Conservation (phyloP, 2,888 invertebrate species). For the Clunio marinus region DNA sequence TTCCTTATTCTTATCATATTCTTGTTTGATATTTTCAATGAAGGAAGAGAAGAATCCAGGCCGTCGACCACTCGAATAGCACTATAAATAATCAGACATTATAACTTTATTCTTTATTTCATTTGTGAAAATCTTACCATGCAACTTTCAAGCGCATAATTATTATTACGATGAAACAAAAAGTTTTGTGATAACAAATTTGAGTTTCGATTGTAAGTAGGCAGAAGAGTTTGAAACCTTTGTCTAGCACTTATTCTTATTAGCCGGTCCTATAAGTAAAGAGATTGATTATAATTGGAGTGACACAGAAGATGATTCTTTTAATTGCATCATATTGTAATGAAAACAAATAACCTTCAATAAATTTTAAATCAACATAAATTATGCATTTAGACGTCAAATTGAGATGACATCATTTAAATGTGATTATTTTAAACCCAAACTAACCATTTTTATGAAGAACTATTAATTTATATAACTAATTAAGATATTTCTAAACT, state of each 20-base stretch:
- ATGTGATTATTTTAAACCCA: too few relatives aligned
- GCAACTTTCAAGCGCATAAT: conserved; percentile 23
- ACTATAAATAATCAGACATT: neutral
- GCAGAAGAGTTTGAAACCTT: neutral
- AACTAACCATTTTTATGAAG: too few relatives aligned
- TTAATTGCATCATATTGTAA: too few relatives aligned
- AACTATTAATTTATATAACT: too few relatives aligned
- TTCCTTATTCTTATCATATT: conserved; percentile 94
- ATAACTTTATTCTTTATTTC: neutral
- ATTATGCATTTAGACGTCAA: too few relatives aligned
- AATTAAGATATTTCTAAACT: too few relatives aligned
- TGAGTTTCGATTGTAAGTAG: neutral
- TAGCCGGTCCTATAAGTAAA: conserved; percentile 20
- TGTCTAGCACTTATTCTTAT: conserved; percentile 4
- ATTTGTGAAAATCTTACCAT: neutral
- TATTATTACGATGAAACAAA: neutral
- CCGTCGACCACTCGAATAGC: conserved; percentile 52
- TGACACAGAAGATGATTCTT: too few relatives aligned
- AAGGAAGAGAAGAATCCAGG: conserved; percentile 82
- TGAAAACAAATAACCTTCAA: too few relatives aligned
- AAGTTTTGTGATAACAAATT: neutral
- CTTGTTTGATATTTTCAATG: conserved; percentile 87
- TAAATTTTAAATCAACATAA: too few relatives aligned
- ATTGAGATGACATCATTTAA: too few relatives aligned
- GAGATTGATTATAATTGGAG: too few relatives aligned